Percentiles rank a stretch among this genome's conserved stretches.
Conservation (phyloP, 2,113 vertebrate species). For the Rostratula benghalensis region DNA sequence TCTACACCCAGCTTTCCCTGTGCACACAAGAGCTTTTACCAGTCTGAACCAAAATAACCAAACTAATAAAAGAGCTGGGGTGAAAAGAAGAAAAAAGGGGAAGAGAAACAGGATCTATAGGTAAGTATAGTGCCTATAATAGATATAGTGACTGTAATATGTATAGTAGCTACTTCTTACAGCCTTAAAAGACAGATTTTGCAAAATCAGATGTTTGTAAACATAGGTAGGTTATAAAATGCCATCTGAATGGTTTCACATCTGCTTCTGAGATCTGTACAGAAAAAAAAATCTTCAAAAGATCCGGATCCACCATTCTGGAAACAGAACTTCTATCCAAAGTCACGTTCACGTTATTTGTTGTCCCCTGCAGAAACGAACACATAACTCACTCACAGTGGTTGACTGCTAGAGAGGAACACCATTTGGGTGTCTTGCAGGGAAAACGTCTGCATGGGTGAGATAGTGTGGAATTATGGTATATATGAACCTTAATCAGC, state of each 20-base stretch:
- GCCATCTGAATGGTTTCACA: conserved; percentile 15
- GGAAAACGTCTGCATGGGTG: conserved; percentile 47
- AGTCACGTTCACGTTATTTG: conserved; percentile 36
- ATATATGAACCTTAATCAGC: conserved; percentile 24
- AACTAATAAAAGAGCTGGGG: neutral
- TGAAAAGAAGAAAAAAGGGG: neutral
- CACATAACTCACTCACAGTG: conserved; percentile 43
- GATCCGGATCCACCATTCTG: conserved; percentile 20
- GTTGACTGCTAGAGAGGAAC: conserved; percentile 5
- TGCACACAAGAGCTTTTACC: neutral
- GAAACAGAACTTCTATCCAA: conserved; percentile 34
- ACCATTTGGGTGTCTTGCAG: neutral
- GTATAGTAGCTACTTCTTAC: neutral
- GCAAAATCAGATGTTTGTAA: neutral
- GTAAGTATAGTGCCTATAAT: neutral
- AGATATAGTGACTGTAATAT: neutral
- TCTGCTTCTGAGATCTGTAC: conserved; percentile 22
- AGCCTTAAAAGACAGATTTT: neutral
- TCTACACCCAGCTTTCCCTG: neutral
- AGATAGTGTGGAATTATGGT: conserved; percentile 72
- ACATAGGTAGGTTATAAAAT: conserved; percentile 21
- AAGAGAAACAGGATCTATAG: neutral
- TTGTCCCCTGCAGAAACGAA: conserved; percentile 44
- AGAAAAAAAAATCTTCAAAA: conserved; percentile 17
- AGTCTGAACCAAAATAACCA: neutral